Evolutionary conservation across 2,888 invertebrate genomes (phyloP), one percentile per base, ranked within the genome.

Genomic region (Magallana nippona): DNA sequence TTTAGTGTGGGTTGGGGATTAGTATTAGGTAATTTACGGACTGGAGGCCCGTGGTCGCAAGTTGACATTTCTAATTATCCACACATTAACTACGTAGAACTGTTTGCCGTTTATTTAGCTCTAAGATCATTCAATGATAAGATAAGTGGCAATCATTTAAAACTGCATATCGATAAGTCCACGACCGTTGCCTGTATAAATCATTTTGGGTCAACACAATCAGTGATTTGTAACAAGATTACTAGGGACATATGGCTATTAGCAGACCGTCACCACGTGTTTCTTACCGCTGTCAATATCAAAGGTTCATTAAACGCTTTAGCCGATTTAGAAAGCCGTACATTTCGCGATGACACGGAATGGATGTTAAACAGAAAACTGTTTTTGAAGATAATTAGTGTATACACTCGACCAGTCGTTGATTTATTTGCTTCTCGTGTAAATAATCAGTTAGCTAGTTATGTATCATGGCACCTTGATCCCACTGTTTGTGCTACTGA

Each of bases 301-400:
- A 63, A 63, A 5, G 82, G 78, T 19, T 56, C 57, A 32, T 71
- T 56, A 27, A 82, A 57, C 58, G 57, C 32, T 58, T 55, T 57
- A 32, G 83, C 79, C 44, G 79, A 83, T 56, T 27, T 44, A 56
- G 79, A 83, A 32, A 83, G 79, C 55, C 71, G 79, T 22, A 55
- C 19, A 44, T 56, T 63, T 55, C 60, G 79, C 22, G 79, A 80
- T 44, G 71, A 81, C 57, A 81, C 81, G 8, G 80, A 80, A 44
- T 80, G 83, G 83, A 77, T 56, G 55, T 11, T 83, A 58, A 77
- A 83, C 81, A 27, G 32, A 1, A 32, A 81, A 2, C 17, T 77
- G 13, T 83, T 83, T 44, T 1, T 60, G 11, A 55, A 22, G 32
- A 55, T 63, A 44, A 55, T 19, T 17, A 55, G 11, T 2, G 17